These are phyloP conservation scores for Drosophila limbata DNA, from an alignment of 2,888 invertebrate genomes.

Conservation along the genomic window DNA sequence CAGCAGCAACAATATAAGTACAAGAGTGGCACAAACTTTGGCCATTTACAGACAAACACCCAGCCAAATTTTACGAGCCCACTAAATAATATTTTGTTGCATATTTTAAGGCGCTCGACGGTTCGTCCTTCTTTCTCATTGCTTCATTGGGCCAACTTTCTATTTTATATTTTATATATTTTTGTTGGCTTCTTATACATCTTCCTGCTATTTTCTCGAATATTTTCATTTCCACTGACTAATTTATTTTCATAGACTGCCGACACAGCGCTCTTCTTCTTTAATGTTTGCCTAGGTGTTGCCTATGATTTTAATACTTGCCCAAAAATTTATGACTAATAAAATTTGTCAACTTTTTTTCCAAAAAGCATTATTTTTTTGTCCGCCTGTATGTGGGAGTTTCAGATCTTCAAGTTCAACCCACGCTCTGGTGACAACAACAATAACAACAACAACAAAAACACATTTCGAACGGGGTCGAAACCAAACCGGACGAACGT, in stretches of 20 bases:
- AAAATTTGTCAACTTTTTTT: slow-evolving; percentile 70
- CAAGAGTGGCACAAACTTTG: slow-evolving; percentile 53
- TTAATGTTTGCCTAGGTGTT: slow-evolving; percentile 56
- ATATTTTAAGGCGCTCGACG: slow-evolving; percentile 56
- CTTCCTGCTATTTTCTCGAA: slow-evolving; percentile 9
- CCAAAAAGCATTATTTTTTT: slow-evolving; percentile 29
- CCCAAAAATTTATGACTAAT: slow-evolving; percentile 78
- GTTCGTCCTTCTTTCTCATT: slow-evolving; percentile 18
- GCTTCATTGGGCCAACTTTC: slow-evolving; percentile 43
- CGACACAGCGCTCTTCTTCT: slow-evolving; percentile 31
- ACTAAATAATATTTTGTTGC: slow-evolving; percentile 74
- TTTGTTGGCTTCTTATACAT: background rate
- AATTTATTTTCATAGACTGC: slow-evolving; percentile 74
- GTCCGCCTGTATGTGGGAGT: slow-evolving; percentile 61
- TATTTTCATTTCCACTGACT: slow-evolving; percentile 43
- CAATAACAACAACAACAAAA: slow-evolving; percentile 35
- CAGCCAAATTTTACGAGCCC: slow-evolving; percentile 61
- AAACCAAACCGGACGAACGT: slow-evolving; percentile 46
- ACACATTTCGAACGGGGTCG: slow-evolving; percentile 18
- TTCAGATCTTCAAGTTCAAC: slow-evolving; percentile 51
- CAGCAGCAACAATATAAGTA: slow-evolving; percentile 28
- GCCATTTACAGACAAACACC: slow-evolving; percentile 58
- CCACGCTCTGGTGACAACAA: slow-evolving; percentile 62
- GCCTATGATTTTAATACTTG: slow-evolving; percentile 60
- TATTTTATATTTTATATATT: slow-evolving; percentile 5